phyloP scores from a whole-genome alignment of 2,113 vertebrate genomes.

The Prochilodus magdalenae region DNA sequence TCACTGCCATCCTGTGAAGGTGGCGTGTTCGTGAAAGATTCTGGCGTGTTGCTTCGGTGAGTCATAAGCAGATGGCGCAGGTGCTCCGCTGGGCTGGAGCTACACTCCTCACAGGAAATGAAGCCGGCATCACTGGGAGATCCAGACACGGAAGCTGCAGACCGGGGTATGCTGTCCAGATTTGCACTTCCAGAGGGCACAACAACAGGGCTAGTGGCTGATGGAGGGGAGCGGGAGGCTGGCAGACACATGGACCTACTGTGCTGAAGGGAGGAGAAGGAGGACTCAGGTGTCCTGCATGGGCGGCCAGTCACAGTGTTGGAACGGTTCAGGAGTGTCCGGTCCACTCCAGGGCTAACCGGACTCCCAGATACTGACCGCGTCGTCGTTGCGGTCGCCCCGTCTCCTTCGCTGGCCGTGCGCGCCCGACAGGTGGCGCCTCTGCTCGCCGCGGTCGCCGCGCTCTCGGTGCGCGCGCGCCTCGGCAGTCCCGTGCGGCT shows the following conservation, averaged over 20 bases:
- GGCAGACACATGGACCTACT: constrained; percentile 95
- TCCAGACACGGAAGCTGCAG: constrained; percentile 89
- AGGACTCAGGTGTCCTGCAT: constrained; percentile 72
- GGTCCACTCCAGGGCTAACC: constrained; percentile 83
- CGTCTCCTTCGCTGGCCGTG: constrained; percentile 86
- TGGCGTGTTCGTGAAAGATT: constrained; percentile 87
- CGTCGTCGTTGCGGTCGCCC: constrained; percentile 77
- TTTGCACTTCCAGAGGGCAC: constrained; percentile 83
- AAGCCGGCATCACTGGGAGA: constrained; percentile 93
- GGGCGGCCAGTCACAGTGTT: constrained; percentile 81
- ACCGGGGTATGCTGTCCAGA: constrained; percentile 79
- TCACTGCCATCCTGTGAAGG: constrained; percentile 83
- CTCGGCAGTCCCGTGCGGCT: constrained; percentile 85
- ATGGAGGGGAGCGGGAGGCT: constrained; percentile 84
- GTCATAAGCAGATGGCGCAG: constrained; percentile 70
- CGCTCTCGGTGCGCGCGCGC: constrained; percentile 84
- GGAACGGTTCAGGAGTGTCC: constrained; percentile 85
- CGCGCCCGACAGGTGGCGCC: constrained; percentile 81
- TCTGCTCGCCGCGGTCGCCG: constrained; percentile 77
- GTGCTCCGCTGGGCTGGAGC: constrained; percentile 88
- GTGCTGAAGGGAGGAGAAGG: constrained; percentile 79
- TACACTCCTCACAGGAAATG: constrained; percentile 92
- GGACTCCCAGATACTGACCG: constrained; percentile 88
- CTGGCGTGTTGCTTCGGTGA: constrained; percentile 88
- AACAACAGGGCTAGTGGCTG: constrained; percentile 81